phyloP scores from a whole-genome alignment of 2,113 vertebrate genomes.

The Hippopotamus amphibius region DNA sequence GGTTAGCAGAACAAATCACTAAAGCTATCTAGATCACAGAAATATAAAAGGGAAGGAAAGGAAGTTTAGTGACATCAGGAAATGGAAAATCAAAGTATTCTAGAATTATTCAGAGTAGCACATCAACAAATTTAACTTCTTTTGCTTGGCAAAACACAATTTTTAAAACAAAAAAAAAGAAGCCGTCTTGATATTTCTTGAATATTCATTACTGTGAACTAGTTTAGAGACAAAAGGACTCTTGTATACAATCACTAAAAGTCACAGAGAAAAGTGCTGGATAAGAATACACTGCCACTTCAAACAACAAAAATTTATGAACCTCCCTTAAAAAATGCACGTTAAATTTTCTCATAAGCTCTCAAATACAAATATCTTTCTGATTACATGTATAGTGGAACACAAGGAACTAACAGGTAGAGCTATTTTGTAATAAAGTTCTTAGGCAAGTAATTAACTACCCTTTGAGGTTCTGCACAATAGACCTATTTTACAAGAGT shows the following conservation, averaged over 20 bases:
- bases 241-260: neutral
- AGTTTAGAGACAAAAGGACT: neutral
- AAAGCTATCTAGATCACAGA: neutral
- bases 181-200: neutral
- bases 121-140: neutral
- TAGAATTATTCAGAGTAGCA: neutral
- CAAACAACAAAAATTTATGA: neutral
- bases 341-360: constrained; percentile 17
- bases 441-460: constrained; percentile 26
- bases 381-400: neutral
- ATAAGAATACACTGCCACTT: neutral
- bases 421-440: constrained; percentile 23
- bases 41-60: neutral
- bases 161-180: neutral
- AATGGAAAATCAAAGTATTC: neutral
- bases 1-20: neutral
- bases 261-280: neutral
- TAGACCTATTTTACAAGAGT: neutral
- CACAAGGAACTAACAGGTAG: neutral
- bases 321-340: neutral
- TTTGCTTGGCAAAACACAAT: neutral
- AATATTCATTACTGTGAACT: neutral
- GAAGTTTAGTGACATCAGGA: neutral
- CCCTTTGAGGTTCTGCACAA: neutral
- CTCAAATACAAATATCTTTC: neutral